These are phyloP conservation scores for Neodiprion fabricii DNA, from an alignment of 1,140 invertebrate genomes.

Conservation along the genomic window DNA sequence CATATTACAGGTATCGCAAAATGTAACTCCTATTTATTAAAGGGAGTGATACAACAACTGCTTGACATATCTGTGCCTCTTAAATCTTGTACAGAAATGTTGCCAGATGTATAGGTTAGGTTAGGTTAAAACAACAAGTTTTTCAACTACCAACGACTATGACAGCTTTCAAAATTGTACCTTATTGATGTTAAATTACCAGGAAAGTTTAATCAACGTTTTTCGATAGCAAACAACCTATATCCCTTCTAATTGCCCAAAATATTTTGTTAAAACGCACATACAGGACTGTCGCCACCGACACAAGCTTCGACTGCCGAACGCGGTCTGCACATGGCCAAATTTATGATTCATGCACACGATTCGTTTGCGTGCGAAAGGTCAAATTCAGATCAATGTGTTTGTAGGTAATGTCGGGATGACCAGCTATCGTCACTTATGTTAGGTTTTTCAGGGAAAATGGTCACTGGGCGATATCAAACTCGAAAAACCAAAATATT, in stretches of 20 bases:
- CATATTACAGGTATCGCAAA: too few relatives aligned
- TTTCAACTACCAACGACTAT: not conserved
- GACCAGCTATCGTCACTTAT: too few relatives aligned
- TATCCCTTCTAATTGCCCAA: not conserved
- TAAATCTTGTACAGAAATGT: conserved; percentile 1
- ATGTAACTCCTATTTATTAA: not conserved
- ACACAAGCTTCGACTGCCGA: conserved; percentile 12
- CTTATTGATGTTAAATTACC: not conserved
- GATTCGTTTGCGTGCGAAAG: not conserved
- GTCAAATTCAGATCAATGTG: not conserved
- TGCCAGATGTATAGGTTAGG: conserved; percentile 1
- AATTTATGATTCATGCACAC: not conserved
- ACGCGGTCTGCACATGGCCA: conserved; percentile 13
- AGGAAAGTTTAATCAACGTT: not conserved
- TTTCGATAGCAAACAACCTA: not conserved
- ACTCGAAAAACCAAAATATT: too few relatives aligned
- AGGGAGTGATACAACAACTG: not conserved
- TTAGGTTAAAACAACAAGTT: not conserved
- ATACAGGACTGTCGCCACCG: not conserved
- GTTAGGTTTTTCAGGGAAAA: too few relatives aligned
- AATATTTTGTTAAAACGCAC: not conserved
- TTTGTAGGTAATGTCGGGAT: too few relatives aligned
- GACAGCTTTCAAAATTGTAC: not conserved
- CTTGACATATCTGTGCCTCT: not conserved
- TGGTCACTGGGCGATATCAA: too few relatives aligned